A percentile compares a stretch with the other conserved stretches of the same genome.
Conservation (phyloP, 1,140 invertebrate species). For the Anastrepha ludens region DNA sequence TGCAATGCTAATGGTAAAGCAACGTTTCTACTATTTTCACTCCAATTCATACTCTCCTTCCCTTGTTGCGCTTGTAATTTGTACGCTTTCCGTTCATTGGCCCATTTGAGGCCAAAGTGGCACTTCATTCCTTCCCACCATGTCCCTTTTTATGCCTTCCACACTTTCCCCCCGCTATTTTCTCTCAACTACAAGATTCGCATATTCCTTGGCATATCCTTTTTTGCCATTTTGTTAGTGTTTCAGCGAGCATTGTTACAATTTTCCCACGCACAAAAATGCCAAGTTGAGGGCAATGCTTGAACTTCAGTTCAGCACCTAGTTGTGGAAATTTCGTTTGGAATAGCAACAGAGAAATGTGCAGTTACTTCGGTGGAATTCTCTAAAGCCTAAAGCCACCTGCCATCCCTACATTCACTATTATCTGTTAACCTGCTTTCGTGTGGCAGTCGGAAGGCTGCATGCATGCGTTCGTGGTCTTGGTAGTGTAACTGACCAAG, state of each 20-base stretch:
- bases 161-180: not conserved
- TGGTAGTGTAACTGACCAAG: not conserved
- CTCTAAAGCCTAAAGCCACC: not conserved
- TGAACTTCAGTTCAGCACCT: not conserved
- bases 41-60: not conserved
- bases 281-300: constrained; percentile 17
- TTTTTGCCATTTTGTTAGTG: too few species aligned
- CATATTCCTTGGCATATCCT: too few species aligned
- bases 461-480: not conserved
- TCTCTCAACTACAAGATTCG: not conserved
- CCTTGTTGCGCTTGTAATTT: not conserved
- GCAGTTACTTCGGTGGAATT: not conserved
- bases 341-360: constrained; percentile 14
- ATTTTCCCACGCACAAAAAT: not conserved
- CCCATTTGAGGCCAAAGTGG: constrained; percentile 23
- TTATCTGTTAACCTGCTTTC: constrained; percentile 2
- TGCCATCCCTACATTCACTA: not conserved
- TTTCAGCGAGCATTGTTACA: not conserved
- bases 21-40: not conserved
- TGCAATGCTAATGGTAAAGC: not conserved
- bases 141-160: not conserved
- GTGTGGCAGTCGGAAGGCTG: not conserved
- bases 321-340: not conserved
- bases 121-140: not conserved
- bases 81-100: constrained; percentile 39